These are phyloP conservation scores for Patella ulyssiponensis DNA, from an alignment of 2,888 invertebrate genomes.

Conservation along the genomic window DNA sequence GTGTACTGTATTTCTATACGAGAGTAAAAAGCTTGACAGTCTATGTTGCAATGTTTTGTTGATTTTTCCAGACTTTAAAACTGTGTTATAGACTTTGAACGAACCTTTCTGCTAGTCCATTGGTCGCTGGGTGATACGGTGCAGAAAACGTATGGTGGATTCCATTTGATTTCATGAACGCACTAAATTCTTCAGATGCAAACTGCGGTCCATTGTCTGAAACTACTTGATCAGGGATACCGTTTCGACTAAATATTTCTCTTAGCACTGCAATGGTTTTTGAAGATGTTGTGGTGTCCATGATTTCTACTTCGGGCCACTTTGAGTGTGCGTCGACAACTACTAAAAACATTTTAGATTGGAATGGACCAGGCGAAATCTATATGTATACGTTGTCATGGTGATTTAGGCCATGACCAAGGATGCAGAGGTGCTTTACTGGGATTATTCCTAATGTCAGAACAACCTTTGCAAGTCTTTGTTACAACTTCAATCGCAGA, in stretches of 20 bases:
- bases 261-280: conserved; percentile 43
- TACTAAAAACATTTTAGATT: conserved; percentile 57
- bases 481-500: conserved; percentile 41
- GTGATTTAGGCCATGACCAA: conserved; percentile 47
- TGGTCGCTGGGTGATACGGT: conserved; percentile 57
- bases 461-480: conserved; percentile 30
- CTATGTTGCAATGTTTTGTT: neutral
- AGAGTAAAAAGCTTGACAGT: neutral
- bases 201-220: conserved; percentile 65
- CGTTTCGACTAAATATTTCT: conserved; percentile 45
- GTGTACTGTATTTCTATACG: neutral
- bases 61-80: neutral
- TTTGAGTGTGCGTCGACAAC: conserved; percentile 68
- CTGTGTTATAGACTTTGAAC: conserved; percentile 8
- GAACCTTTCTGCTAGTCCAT: conserved; percentile 56
- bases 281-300: conserved; percentile 33
- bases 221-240: conserved; percentile 56
- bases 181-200: conserved; percentile 45
- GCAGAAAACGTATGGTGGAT: conserved; percentile 32
- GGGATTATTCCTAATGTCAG: conserved; percentile 37
- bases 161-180: conserved; percentile 43
- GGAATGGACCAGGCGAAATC: conserved; percentile 70
- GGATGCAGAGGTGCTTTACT: conserved; percentile 36
- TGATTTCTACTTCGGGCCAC: too few species aligned
- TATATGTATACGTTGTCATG: conserved; percentile 69